phyloP scores from a whole-genome alignment of 1,140 invertebrate species.

The Drosophila bifasciata region DNA sequence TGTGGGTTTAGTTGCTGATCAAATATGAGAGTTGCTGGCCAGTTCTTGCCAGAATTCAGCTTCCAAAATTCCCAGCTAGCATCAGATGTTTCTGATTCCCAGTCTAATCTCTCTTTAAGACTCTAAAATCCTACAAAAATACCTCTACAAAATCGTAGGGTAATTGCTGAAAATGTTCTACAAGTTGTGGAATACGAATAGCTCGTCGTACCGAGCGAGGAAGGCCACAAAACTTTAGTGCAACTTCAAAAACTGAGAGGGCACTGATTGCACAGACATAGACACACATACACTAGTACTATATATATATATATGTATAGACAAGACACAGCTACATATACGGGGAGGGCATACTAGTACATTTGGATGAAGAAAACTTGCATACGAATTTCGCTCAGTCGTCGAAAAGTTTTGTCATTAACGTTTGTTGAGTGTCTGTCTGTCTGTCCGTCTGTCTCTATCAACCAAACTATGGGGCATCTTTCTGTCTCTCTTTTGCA shows the following conservation, averaged over 20 bases:
- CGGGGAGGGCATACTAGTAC: conserved; percentile 23
- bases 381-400: conserved; percentile 69
- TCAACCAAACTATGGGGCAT: neutral
- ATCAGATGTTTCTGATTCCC: too few species aligned
- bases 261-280: conserved; percentile 67
- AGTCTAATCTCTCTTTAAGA: too few species aligned
- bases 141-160: neutral
- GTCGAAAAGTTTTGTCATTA: conserved; percentile 81
- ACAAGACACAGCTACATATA: conserved; percentile 18
- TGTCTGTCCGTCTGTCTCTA: conserved; percentile 5
- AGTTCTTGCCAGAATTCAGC: too few species aligned
- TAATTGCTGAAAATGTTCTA: conserved; percentile 35
- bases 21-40: too few species aligned
- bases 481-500: neutral
- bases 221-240: conserved; percentile 65
- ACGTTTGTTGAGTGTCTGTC: conserved; percentile 60
- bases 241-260: conserved; percentile 57
- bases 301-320: neutral
- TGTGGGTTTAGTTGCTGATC: too few species aligned
- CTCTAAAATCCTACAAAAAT: too few species aligned
- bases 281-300: neutral
- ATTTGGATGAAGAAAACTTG: conserved; percentile 45
- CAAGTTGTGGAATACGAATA: conserved; percentile 42
- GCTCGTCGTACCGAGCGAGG: too few species aligned
- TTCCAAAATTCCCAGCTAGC: too few species aligned